Evolutionary conservation across 2,113 vertebrate species (phyloP).

Genomic region (Anser brachyrhynchus): DNA sequence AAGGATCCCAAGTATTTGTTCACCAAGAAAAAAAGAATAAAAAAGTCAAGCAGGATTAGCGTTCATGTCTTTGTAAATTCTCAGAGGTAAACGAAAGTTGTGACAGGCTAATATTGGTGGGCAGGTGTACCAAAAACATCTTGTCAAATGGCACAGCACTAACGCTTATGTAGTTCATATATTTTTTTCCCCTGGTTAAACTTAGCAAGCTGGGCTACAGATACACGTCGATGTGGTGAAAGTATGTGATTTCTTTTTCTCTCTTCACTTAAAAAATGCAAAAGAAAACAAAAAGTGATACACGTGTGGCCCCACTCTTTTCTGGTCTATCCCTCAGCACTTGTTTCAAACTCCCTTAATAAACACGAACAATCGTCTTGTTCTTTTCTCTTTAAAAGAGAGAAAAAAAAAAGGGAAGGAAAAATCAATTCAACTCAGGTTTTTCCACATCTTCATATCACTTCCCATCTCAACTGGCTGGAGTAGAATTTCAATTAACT

Average conservation of each 20-base stretch:
- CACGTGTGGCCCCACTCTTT: neutral
- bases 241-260: neutral
- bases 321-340: neutral
- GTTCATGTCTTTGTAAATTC: neutral
- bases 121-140: neutral
- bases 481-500: conserved; percentile 76
- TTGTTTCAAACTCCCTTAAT: neutral
- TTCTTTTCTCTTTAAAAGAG: neutral
- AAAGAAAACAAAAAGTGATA: neutral
- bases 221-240: neutral
- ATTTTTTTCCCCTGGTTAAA: neutral
- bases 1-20: neutral
- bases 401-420: neutral
- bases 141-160: neutral
- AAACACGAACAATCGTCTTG: conserved; percentile 53
- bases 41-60: neutral
- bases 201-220: neutral
- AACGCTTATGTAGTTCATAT: neutral
- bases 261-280: neutral
- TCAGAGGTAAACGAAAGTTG: neutral
- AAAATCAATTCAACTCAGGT: conserved; percentile 68
- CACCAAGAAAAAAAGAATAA: neutral
- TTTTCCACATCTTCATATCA: conserved; percentile 72
- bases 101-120: neutral
- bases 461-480: conserved; percentile 68